These are phyloP conservation scores for Brotogeris chrysoptera DNA, from an alignment of 2,797 vertebrate species.

Conservation along the genomic window DNA sequence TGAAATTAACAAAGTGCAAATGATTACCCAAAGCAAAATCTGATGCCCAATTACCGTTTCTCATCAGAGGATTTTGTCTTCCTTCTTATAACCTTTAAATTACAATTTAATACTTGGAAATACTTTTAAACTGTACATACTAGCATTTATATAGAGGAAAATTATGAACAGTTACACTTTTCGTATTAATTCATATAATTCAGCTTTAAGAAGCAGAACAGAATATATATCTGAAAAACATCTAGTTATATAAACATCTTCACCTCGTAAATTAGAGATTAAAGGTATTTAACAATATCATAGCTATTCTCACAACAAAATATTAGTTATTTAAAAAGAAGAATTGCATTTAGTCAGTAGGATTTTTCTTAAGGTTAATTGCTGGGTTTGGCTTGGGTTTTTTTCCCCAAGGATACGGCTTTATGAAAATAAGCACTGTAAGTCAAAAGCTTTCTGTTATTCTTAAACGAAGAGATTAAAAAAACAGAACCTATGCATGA, in stretches of 20 bases:
- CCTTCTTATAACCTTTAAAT: constrained; percentile 1
- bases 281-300: constrained; percentile 25
- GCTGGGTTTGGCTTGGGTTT: neutral
- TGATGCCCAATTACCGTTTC: neutral
- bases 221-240: constrained; percentile 42
- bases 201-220: constrained; percentile 38
- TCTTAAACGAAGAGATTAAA: neutral
- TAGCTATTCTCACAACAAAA: constrained; percentile 5
- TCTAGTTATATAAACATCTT: constrained; percentile 51
- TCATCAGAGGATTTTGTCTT: neutral
- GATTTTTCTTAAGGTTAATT: neutral
- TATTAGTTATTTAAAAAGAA: neutral
- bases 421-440: neutral
- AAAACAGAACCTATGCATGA: neutral
- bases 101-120: neutral
- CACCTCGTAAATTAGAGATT: constrained; percentile 50
- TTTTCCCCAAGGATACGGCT: neutral
- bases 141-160: constrained; percentile 11
- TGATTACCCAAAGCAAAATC: constrained; percentile 26
- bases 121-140: constrained; percentile 19
- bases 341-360: constrained; percentile 37
- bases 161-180: constrained; percentile 9
- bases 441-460: neutral
- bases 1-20: constrained; percentile 46
- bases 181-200: neutral